phyloP scores from a whole-genome alignment of 2,888 invertebrate genomes.

The Noctua janthe region DNA sequence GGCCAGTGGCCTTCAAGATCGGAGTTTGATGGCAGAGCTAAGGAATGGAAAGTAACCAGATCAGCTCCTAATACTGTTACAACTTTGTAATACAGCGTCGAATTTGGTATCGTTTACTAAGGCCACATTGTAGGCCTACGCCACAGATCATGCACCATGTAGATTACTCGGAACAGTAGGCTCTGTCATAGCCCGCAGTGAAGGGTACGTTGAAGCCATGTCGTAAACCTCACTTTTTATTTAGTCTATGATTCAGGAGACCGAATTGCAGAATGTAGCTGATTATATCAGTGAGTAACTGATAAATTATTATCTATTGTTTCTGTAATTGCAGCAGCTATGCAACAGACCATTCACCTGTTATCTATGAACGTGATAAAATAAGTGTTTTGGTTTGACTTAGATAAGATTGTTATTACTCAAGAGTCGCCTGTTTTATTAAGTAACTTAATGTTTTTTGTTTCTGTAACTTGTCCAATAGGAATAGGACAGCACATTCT shows the following conservation, averaged over 20 bases:
- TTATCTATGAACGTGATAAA: constrained; percentile 37
- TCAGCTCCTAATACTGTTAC: no score
- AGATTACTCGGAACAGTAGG: no score
- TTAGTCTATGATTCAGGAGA: not conserved
- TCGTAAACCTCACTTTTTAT: not conserved
- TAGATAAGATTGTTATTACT: constrained; percentile 22
- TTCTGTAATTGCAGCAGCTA: constrained; percentile 9
- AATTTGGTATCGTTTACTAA: no score
- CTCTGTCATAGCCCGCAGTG: no score
- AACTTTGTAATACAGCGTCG: no score
- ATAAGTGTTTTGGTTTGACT: constrained; percentile 7
- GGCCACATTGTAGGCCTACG: not conserved
- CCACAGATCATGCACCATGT: no score
- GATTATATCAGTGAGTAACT: not conserved
- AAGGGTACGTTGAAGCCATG: no score
- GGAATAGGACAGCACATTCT: not conserved
- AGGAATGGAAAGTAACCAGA: not conserved
- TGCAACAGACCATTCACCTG: constrained; percentile 42
- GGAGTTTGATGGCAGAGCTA: not conserved
- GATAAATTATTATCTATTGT: not conserved
- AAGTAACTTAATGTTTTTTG: not conserved
- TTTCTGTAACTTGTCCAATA: not conserved
- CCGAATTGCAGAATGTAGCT: not conserved
- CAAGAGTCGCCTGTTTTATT: not conserved
- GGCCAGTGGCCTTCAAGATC: constrained; percentile 15